Percentiles rank a stretch among this genome's conserved stretches.
These are phyloP conservation scores for Drosophila monieri DNA, from an alignment of 2,888 invertebrate genomes.

Conservation along the genomic window DNA sequence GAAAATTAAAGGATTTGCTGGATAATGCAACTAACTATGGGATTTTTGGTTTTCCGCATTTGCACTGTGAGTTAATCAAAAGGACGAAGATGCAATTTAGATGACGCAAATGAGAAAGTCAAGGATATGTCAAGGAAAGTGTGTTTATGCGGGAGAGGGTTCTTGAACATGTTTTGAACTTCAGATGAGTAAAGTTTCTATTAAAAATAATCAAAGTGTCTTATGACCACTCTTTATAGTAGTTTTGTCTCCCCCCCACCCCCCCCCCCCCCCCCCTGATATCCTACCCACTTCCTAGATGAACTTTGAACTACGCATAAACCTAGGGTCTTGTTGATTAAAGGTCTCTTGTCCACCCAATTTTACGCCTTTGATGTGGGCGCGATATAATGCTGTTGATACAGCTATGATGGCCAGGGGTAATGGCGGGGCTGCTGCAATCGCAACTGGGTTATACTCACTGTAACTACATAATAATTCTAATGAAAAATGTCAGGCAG, in stretches of 20 bases:
- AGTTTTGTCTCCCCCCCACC: too few species aligned
- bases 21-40: slow-evolving; percentile 1
- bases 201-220: too few species aligned
- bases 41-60: slow-evolving; percentile 3
- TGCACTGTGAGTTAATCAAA: slow-evolving; percentile 15
- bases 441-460: slow-evolving; percentile 48
- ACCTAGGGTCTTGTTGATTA: slow-evolving; percentile 25
- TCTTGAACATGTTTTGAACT: neutral
- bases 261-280: neutral
- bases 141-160: neutral
- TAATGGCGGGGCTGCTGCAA: slow-evolving; percentile 26
- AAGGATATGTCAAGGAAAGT: too few species aligned
- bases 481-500: slow-evolving; percentile 77
- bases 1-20: slow-evolving; percentile 2
- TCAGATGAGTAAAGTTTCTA: too few species aligned
- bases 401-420: slow-evolving; percentile 5
- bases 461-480: slow-evolving; percentile 71
- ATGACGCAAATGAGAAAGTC: neutral
- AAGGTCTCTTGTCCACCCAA: slow-evolving; percentile 44
- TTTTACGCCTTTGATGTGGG: slow-evolving; percentile 72
- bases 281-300: neutral
- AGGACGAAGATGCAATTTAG: slow-evolving; percentile 1
- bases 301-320: neutral
- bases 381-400: slow-evolving; percentile 53
- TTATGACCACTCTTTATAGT: neutral